These are phyloP conservation scores for Dendrocincla fuliginosa DNA, from an alignment of 2,797 vertebrate genomes.

Conservation along the genomic window DNA sequence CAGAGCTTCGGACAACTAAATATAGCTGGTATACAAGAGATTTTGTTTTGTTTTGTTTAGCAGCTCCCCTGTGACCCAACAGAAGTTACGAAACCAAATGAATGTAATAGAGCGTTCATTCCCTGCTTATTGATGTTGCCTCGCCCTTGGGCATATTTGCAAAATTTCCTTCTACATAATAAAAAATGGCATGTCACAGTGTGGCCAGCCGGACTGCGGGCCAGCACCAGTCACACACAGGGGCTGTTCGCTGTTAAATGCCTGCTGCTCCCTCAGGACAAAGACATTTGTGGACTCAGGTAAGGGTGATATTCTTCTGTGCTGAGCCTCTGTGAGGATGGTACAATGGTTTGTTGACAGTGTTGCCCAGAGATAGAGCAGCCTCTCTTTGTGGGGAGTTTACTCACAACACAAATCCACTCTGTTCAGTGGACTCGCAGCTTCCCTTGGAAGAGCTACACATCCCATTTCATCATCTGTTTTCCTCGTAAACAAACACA, in stretches of 20 bases:
- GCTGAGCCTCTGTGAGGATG: background rate
- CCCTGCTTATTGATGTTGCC: conserved; percentile 49
- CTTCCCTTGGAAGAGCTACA: background rate
- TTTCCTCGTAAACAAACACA: background rate
- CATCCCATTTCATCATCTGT: background rate
- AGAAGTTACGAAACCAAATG: conserved; percentile 57
- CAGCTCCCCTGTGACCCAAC: conserved; percentile 47
- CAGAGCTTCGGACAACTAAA: background rate
- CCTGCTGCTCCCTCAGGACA: background rate
- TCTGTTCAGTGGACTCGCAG: background rate
- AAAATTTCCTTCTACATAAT: conserved; percentile 51
- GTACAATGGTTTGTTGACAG: background rate
- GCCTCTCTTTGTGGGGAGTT: background rate
- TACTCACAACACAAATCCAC: background rate
- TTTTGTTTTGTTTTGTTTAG: conserved; percentile 52
- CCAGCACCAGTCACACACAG: background rate
- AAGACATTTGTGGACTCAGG: background rate
- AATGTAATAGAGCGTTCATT: conserved; percentile 42
- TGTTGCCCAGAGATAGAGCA: conserved; percentile 7
- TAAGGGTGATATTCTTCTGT: background rate
- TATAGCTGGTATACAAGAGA: background rate
- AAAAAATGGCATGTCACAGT: conserved; percentile 8
- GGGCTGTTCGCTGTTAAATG: background rate
- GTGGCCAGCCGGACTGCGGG: background rate
- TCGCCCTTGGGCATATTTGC: conserved; percentile 50